Base-by-base conservation (phyloP, 2,888 invertebrate genomes). In the Pilophorus perplexus region DNA sequence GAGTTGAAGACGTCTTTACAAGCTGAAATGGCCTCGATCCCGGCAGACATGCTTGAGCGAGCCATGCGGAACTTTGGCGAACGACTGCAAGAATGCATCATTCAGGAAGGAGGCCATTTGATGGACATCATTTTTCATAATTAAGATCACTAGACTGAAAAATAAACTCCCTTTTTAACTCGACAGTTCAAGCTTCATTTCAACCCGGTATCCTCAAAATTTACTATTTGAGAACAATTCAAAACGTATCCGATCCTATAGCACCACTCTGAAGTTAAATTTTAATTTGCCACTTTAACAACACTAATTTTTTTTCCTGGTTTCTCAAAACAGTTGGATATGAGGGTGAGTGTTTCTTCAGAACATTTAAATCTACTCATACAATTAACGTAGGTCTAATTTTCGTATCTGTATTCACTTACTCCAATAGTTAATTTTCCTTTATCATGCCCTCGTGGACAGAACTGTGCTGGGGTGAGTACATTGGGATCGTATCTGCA, bases 81-180 rank as follows among this genome's bases (percentile, higher is more conserved):
- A 6, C 33, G 10, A 33, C 33, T 33, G 6, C 33, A 10, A 33
- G 33, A 33, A 33, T n/a, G n/a, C n/a, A n/a, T n/a, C n/a, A n/a
- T n/a, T n/a, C n/a, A n/a, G n/a, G n/a, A n/a, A n/a, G n/a, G n/a
- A n/a, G n/a, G n/a, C n/a, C n/a, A n/a, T n/a, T n/a, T n/a, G n/a
- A n/a, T n/a, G n/a, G n/a, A n/a, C n/a, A n/a, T n/a, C n/a, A n/a
- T n/a, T n/a, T n/a, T n/a, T n/a, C n/a, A n/a, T n/a, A n/a, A n/a
- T n/a, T 33, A 33, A 33, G 10, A 6, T 10, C 33, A 6, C 33
- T 33, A 33, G 10, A 33, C 33, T 33, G 33, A 8, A 33, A 33
- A 33, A 33, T 33, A 33, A 33, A 33, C 20, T 20, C 74, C 76
- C 78, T 75, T n/a, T n/a, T n/a, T n/a, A n/a, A n/a, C n/a, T n/a